These are phyloP conservation scores for Drosophila subsilvestris DNA, from an alignment of 2,888 invertebrate species.

Conservation along the genomic window DNA sequence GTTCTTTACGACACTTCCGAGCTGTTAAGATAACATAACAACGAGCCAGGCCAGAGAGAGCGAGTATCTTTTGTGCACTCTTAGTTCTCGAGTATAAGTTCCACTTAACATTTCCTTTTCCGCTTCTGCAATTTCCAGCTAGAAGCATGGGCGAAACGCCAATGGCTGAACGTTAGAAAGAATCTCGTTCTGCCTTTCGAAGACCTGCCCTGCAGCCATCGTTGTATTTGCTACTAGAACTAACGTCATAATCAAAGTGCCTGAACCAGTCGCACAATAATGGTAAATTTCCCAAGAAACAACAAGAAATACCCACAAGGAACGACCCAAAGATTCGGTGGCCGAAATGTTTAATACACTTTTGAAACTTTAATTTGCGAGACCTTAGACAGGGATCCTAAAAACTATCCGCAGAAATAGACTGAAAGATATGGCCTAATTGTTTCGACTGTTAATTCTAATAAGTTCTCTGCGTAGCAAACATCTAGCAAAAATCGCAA, in stretches of 20 bases:
- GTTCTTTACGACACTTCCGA: conserved; percentile 45
- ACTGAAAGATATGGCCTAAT: no score
- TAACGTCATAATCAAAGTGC: conserved; percentile 52
- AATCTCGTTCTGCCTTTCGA: conserved; percentile 8
- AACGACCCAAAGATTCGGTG: no score
- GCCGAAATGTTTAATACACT: no score
- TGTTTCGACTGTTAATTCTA: no score
- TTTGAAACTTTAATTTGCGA: no score
- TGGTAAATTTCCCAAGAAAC: conserved; percentile 49
- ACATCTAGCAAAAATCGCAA: no score
- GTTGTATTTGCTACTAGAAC: conserved; percentile 11
- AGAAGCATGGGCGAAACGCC: not conserved
- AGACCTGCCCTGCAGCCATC: conserved; percentile 31
- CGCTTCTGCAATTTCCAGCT: conserved; percentile 50
- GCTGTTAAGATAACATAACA: conserved; percentile 45
- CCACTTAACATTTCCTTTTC: conserved; percentile 38
- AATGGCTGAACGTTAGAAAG: conserved; percentile 2
- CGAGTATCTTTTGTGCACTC: conserved; percentile 19
- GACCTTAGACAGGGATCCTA: no score
- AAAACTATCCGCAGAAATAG: no score
- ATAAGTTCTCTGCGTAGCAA: no score
- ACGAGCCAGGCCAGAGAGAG: conserved; percentile 2
- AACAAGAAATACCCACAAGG: no score
- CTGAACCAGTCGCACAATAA: conserved; percentile 61
- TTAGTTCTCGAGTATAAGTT: conserved; percentile 13